Percentiles rank a stretch among this genome's conserved stretches.
Conservation (phyloP, 2,888 invertebrate genomes). For the Orthosia cruda region DNA sequence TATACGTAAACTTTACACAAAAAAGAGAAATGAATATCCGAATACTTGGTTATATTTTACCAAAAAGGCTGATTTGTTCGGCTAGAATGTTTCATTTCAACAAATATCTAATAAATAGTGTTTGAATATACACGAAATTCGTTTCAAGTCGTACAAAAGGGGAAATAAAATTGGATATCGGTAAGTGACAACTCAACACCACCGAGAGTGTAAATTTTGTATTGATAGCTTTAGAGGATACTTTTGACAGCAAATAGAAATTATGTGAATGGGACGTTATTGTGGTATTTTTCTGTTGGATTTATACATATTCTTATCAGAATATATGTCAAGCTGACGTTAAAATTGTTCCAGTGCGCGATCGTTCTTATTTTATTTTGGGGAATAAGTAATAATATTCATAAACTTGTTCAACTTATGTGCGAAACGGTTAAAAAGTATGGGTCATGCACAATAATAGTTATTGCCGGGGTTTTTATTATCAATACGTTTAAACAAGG, state of each 20-base stretch:
- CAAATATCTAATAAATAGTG: conserved; percentile 38
- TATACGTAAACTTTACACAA: neutral
- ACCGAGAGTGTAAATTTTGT: conserved; percentile 36
- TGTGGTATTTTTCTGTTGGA: conserved; percentile 20
- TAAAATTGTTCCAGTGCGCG: no score
- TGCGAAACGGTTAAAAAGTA: no score
- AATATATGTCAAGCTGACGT: conserved; percentile 1
- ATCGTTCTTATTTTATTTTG: no score
- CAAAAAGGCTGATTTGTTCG: conserved; percentile 6
- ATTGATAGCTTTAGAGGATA: conserved; percentile 37
- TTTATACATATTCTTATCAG: conserved; percentile 2
- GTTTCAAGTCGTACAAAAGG: conserved; percentile 39
- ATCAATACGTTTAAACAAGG: no score
- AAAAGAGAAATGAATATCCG: neutral
- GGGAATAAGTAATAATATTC: no score
- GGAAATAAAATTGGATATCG: conserved; percentile 58
- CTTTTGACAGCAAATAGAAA: conserved; percentile 34
- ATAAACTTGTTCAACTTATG: no score
- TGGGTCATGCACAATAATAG: no score
- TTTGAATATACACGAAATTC: conserved; percentile 51
- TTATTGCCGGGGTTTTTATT: no score
- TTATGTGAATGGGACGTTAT: conserved; percentile 7
- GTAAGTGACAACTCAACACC: conserved; percentile 54
- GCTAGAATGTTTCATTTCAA: conserved; percentile 29
- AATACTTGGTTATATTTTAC: conserved; percentile 12